A percentile compares a stretch with the other conserved stretches of the same genome.
These are phyloP conservation scores for Hipposideros larvatus DNA, from an alignment of 2,797 vertebrate genomes.

Conservation along the genomic window DNA sequence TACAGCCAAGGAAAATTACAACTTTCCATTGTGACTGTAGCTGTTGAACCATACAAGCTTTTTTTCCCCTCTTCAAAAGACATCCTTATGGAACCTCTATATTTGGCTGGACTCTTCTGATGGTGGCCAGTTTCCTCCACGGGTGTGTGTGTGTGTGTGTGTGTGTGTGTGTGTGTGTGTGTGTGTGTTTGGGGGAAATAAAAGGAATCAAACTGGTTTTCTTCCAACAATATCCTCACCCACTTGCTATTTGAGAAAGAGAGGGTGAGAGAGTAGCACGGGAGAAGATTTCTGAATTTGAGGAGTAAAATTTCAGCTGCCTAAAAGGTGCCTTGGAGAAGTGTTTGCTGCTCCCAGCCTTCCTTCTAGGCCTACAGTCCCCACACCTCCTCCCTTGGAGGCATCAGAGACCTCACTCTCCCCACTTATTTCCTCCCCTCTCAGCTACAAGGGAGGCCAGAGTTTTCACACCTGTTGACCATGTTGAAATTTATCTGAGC, in stretches of 20 bases:
- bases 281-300: not conserved
- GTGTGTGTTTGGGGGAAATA: not conserved
- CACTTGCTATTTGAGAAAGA: not conserved
- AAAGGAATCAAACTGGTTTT: not conserved
- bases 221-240: not conserved
- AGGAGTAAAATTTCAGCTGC: not conserved
- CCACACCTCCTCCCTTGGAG: not conserved
- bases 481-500: not conserved
- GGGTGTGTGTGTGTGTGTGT: not conserved
- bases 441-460: not conserved
- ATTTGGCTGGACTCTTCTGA: not conserved
- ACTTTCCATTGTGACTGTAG: not conserved
- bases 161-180: not conserved
- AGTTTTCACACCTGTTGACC: not conserved
- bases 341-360: rapidly evolving
- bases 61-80: not conserved
- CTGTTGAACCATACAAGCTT: not conserved
- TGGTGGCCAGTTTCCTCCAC: not conserved
- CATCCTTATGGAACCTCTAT: not conserved
- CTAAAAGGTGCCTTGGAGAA: not conserved
- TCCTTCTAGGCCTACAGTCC: not conserved
- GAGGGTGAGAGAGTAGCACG: not conserved
- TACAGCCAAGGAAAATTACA: constrained; percentile 42
- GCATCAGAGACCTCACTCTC: not conserved
- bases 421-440: not conserved